phyloP scores from a whole-genome alignment of 2,888 invertebrate species.

The Drosophila melanosoma region DNA sequence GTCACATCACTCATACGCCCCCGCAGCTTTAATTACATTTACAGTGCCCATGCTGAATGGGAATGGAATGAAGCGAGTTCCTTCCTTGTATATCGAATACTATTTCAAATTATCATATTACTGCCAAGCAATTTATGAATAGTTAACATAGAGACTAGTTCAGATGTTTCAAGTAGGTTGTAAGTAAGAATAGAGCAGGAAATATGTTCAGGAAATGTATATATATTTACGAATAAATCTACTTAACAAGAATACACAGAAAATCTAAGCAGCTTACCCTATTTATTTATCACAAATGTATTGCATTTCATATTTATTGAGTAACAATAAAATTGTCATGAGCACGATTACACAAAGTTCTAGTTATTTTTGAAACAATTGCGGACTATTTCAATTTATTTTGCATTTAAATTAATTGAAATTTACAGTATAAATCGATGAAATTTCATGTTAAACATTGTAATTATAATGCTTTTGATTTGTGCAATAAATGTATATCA shows the following conservation, averaged over 20 bases:
- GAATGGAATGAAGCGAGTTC: neutral
- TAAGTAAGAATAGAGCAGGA: neutral
- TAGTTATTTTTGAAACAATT: neutral
- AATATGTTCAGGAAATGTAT: neutral
- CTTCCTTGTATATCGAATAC: constrained; percentile 9
- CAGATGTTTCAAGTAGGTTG: neutral
- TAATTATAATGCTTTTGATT: neutral
- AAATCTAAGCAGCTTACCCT: constrained; percentile 14
- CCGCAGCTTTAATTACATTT: constrained; percentile 60
- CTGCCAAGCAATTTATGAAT: neutral
- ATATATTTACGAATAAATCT: neutral
- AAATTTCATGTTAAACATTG: neutral
- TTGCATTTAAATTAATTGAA: neutral
- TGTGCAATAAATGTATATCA: neutral
- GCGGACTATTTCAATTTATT: constrained; percentile 13
- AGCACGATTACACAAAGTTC: neutral
- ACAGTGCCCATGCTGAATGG: constrained; percentile 2
- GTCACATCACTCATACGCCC: constrained; percentile 66
- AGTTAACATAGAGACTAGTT: neutral
- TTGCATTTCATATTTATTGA: neutral
- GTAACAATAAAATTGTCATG: constrained; percentile 9
- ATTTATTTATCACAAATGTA: neutral
- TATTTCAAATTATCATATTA: constrained; percentile 6
- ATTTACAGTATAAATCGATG: no score
- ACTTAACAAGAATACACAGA: neutral